phyloP scores from a whole-genome alignment of 2,797 vertebrate genomes.

The Lindbergichthys nudifrons region DNA sequence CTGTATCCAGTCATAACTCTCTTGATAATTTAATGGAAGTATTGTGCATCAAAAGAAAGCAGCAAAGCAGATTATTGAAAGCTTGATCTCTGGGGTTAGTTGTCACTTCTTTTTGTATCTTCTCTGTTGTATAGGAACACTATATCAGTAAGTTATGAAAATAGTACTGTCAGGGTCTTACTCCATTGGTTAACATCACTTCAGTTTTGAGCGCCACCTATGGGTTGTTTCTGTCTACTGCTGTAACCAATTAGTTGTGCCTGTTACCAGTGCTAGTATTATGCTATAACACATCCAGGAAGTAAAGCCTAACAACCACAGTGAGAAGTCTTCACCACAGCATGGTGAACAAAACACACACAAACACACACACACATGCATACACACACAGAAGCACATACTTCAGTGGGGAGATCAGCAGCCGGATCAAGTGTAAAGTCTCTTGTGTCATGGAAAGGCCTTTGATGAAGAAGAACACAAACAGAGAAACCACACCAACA shows the following conservation, averaged over 20 bases:
- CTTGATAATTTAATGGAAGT: too few relatives aligned
- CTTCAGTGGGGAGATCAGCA: conserved; percentile 70
- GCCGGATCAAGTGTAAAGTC: conserved; percentile 74
- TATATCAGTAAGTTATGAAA: neutral
- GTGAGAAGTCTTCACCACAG: conserved; percentile 28
- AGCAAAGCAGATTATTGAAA: too few relatives aligned
- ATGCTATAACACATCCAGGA: conserved; percentile 26
- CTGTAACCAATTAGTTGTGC: neutral
- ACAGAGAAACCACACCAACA: conserved; percentile 67
- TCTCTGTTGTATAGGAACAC: neutral
- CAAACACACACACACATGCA: conserved; percentile 25
- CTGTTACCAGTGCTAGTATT: conserved; percentile 10
- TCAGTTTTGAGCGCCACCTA: conserved; percentile 1
- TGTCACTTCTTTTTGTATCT: neutral
- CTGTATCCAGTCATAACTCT: neutral
- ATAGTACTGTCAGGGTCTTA: neutral
- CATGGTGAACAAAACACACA: conserved; percentile 8
- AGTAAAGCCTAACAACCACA: conserved; percentile 24
- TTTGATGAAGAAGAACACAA: conserved; percentile 78
- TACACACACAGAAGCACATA: conserved; percentile 44
- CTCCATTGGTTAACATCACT: neutral
- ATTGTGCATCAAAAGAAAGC: too few relatives aligned
- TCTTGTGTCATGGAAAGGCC: conserved; percentile 71
- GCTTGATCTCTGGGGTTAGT: neutral
- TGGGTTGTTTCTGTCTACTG: neutral